Percentiles rank a stretch among this genome's conserved stretches.
phyloP scores from a whole-genome alignment of 2,113 vertebrate species.

The Baryphthengus martii region DNA sequence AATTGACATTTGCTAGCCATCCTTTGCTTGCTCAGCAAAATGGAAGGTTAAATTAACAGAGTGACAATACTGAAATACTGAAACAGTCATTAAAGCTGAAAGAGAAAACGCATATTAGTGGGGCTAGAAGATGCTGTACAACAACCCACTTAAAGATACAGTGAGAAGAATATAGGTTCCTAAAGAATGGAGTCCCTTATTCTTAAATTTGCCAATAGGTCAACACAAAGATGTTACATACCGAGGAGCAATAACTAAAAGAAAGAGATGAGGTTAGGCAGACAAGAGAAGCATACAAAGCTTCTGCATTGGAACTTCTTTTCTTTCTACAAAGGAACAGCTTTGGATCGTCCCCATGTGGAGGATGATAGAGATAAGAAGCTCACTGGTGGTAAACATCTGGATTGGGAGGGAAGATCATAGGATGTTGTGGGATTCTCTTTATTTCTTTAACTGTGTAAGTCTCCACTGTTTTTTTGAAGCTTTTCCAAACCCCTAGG shows the following conservation, averaged over 20 bases:
- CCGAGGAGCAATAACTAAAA: background rate
- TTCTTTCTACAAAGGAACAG: background rate
- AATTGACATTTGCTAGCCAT: background rate
- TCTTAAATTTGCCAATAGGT: background rate
- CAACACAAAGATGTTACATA: background rate
- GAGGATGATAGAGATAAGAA: conserved; percentile 30
- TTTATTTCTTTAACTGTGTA: conserved; percentile 30
- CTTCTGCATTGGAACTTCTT: background rate
- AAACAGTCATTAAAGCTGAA: background rate
- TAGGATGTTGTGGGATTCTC: conserved; percentile 49
- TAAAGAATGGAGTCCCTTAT: background rate
- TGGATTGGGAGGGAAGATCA: conserved; percentile 46
- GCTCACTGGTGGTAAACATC: conserved; percentile 29
- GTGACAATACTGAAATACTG: background rate
- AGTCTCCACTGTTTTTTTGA: conserved; percentile 16
- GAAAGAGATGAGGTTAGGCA: background rate
- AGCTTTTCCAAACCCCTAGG: conserved; percentile 51
- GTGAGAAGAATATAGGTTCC: accelerated
- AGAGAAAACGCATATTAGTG: background rate
- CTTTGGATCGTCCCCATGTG: conserved; percentile 1
- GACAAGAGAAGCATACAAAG: background rate
- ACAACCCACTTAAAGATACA: background rate
- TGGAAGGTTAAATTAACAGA: background rate
- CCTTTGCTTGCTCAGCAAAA: background rate
- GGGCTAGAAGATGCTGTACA: background rate